Base-by-base conservation (phyloP, 2,888 invertebrate species). In the Mesodorylaimus sp. region DNA sequence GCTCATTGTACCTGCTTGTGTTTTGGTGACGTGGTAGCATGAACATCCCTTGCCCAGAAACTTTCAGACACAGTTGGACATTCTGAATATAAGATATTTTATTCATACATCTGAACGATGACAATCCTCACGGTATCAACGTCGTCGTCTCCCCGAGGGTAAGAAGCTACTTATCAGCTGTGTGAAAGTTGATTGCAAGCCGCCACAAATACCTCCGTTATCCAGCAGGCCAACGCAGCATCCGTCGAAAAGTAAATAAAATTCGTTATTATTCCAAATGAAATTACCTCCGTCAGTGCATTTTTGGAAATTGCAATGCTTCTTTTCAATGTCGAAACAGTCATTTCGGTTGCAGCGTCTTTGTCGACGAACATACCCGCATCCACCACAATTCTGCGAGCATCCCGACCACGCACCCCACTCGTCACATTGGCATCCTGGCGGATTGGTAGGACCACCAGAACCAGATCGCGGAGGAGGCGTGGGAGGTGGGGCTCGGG, bases 371-470 rank as follows among this genome's bases (percentile, higher is more conserved):
- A 57, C 50, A 45, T 51, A 50, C 3, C 64, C 64, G 50, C 64
- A 64, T 2, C 64, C 64, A 29, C 64, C 64, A 53, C 64, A 64
- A 48, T 58, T 52, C 50, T 62, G 60, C 3, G 58, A 53, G 50
- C 64, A 65, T 21, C 52, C 49, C 3, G 32, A 2, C 49, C 61
- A 64, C 47, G 58, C 59, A 1, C 57, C 54, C 64, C 64, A 64
- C 3, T 48, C 46, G 3, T 54, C 53, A 50, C 64, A 64, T 1
- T 53, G 56, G 46, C 63, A 63, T 52, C 60, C 61, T 55, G 50
- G 23, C 16, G 32, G n/a, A n/a, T n/a, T n/a, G n/a, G n/a, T n/a
- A n/a, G n/a, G n/a, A n/a, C n/a, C n/a, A n/a, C n/a, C n/a, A n/a
- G n/a, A n/a, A n/a, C n/a, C n/a, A n/a, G n/a, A 26, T 23, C 26